A percentile compares a stretch with the other conserved stretches of the same genome.
phyloP scores from a whole-genome alignment of 2,113 vertebrate species.

The cattle (Bos taurus) region ARS-UCD2.0 NC_037332.1:66853001-66853500 shows the following conservation, averaged over 20 bases:
- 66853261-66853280: conserved; percentile 66
- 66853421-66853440: conserved; percentile 83
- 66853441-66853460: conserved; percentile 84
- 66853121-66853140: background rate
- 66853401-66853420: conserved; percentile 84
- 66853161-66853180: background rate
- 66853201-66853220: conserved; percentile 52
- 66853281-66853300: conserved; percentile 77
- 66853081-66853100: background rate
- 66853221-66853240: conserved; percentile 60
- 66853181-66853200: background rate
- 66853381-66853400: conserved; percentile 86
- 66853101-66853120: background rate
- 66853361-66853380: conserved; percentile 83
- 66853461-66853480: conserved; percentile 78
- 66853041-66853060: background rate
- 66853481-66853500: conserved; percentile 66
- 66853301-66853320: conserved; percentile 78
- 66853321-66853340: conserved; percentile 72
- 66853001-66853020: background rate
- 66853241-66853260: conserved; percentile 68
- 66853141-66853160: background rate
- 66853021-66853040: background rate
- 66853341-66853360: conserved; percentile 79
- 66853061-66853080: background rate